A percentile compares a stretch with the other conserved stretches of the same genome.
These are phyloP conservation scores for Sorex araneus DNA, from an alignment of 2,113 vertebrate species.

Conservation along the genomic window DNA sequence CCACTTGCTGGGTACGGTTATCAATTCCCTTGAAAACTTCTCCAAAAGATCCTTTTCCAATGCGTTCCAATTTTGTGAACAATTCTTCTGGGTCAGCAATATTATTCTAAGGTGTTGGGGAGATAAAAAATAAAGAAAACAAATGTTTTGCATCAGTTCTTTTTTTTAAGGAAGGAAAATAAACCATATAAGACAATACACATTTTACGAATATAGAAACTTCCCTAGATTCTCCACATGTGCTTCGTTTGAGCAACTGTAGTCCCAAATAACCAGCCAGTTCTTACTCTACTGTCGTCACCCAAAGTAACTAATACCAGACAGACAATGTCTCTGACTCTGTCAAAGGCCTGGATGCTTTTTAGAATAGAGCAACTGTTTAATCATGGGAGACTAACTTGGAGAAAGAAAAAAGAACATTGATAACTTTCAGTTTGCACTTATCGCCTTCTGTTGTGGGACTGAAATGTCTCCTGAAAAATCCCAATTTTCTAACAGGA, in stretches of 20 bases:
- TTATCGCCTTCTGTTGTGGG: constrained; percentile 27
- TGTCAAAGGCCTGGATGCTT: not conserved
- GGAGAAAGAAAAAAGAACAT: constrained; percentile 34
- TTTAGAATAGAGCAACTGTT: constrained; percentile 30
- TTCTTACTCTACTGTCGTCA: constrained; percentile 30
- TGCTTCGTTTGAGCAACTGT: constrained; percentile 53
- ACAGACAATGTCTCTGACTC: constrained; percentile 12
- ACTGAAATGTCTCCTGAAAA: not conserved
- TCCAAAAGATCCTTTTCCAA: constrained; percentile 97
- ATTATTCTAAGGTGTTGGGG: constrained; percentile 89
- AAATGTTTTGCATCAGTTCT: not conserved
- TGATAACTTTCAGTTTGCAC: not conserved
- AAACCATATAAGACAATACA: constrained; percentile 38
- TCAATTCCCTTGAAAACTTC: constrained; percentile 98
- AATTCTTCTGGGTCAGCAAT: constrained; percentile 95
- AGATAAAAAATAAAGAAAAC: not conserved
- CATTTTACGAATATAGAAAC: constrained; percentile 4
- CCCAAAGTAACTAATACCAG: not conserved
- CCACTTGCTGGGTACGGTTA: constrained; percentile 94
- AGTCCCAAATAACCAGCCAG: not conserved
- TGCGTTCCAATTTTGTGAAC: constrained; percentile 96
- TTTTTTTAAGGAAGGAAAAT: constrained; percentile 61
- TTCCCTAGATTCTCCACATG: not conserved
- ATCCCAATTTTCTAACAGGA: not conserved
- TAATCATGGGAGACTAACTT: constrained; percentile 45